Percentiles rank a stretch among this genome's conserved stretches.
These are phyloP conservation scores for Chamaedrilus cognettii DNA, from an alignment of 2,888 invertebrate genomes.

Conservation along the genomic window DNA sequence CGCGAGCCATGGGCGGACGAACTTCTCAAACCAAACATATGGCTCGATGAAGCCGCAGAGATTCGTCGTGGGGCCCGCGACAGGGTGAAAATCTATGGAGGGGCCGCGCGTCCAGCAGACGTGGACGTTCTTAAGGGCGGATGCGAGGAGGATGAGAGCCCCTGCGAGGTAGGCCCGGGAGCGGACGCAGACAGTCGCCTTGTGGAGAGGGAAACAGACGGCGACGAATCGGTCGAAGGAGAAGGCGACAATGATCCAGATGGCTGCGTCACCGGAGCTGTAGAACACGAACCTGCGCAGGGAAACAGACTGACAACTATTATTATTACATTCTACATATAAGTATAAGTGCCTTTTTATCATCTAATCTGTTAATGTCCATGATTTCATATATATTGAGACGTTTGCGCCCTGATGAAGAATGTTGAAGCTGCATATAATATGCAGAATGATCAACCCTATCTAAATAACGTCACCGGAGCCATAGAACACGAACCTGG, in stretches of 20 bases:
- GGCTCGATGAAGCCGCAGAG: conserved; percentile 32
- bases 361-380: no score
- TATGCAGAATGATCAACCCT: no score
- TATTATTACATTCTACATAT: no score
- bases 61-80: conserved; percentile 29
- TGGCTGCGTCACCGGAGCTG: conserved; percentile 44
- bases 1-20: conserved; percentile 38
- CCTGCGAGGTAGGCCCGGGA: conserved; percentile 41
- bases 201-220: conserved; percentile 46
- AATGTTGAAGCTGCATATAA: no score
- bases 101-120: conserved; percentile 48
- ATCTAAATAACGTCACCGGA: no score
- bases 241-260: conserved; percentile 51
- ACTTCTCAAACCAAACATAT: conserved; percentile 34
- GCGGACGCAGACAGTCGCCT: conserved; percentile 43
- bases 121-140: conserved; percentile 46
- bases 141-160: conserved; percentile 30
- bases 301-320: no score
- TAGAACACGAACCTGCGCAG: conserved; percentile 45
- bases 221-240: conserved; percentile 51
- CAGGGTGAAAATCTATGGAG: conserved; percentile 31
- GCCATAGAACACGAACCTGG: no score
- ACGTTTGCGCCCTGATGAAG: no score
- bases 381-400: no score
- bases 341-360: no score